These are phyloP conservation scores for Ennomos fuscantarius DNA, from an alignment of 2,888 invertebrate species.

Conservation along the genomic window DNA sequence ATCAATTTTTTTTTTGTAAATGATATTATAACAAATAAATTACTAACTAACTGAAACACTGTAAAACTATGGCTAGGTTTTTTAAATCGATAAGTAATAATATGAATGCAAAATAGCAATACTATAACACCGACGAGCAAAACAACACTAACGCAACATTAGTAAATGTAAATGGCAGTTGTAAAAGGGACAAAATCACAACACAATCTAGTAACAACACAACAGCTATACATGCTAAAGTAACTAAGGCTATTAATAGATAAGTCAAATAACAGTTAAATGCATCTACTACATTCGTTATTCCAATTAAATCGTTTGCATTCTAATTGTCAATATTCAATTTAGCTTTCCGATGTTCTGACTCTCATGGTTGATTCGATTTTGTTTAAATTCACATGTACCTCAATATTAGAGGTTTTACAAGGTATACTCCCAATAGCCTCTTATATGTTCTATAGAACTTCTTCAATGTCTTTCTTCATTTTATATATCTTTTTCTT, in stretches of 20 bases:
- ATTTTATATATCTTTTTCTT: slow-evolving; percentile 68
- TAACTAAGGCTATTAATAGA: slow-evolving; percentile 32
- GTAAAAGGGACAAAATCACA: slow-evolving; percentile 43
- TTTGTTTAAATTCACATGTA: not conserved
- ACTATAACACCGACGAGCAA: slow-evolving; percentile 38
- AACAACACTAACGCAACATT: slow-evolving; percentile 26
- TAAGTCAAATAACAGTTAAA: slow-evolving; percentile 21
- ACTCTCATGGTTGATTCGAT: not conserved
- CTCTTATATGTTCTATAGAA: slow-evolving; percentile 50
- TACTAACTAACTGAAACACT: not conserved
- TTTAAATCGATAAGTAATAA: slow-evolving; percentile 16
- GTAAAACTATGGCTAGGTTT: slow-evolving; percentile 12
- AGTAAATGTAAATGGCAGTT: slow-evolving; percentile 53
- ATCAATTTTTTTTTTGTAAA: no score
- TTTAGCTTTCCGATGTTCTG: not conserved
- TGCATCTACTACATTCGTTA: slow-evolving; percentile 7
- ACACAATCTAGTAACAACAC: slow-evolving; percentile 43
- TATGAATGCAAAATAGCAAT: slow-evolving; percentile 9
- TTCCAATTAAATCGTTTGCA: no score
- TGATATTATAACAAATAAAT: no score
- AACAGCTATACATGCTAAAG: slow-evolving; percentile 46
- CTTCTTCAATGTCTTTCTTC: slow-evolving; percentile 75
- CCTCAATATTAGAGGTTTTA: slow-evolving; percentile 2
- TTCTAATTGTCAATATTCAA: not conserved
- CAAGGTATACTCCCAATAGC: not conserved